A percentile compares a stretch with the other conserved stretches of the same genome.
Conservation (phyloP, 2,888 invertebrate species). For the Aquatica leii region DNA sequence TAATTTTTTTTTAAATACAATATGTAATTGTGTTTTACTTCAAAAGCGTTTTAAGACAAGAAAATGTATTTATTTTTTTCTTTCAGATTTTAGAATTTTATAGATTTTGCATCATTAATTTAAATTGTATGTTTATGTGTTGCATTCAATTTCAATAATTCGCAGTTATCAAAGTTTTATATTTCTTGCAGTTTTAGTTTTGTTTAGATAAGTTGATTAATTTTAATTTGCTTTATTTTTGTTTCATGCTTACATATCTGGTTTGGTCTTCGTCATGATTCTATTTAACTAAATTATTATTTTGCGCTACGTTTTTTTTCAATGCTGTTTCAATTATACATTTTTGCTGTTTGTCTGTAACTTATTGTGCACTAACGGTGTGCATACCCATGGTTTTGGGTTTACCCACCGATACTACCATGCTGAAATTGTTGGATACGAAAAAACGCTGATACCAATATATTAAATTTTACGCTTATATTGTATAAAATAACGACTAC, state of each 20-base stretch:
- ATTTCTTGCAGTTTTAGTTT: conserved; percentile 11
- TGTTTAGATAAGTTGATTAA: conserved; percentile 29
- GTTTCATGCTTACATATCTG: conserved; percentile 61
- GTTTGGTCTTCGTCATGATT: conserved; percentile 42
- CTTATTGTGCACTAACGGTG: conserved; percentile 44
- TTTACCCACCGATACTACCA: conserved; percentile 55
- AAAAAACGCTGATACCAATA: background rate
- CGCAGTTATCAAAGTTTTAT: background rate
- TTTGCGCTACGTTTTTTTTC: conserved; percentile 34
- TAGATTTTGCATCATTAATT: background rate
- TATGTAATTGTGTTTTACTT: background rate
- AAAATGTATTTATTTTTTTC: background rate
- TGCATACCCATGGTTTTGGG: conserved; percentile 47
- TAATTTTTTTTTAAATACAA: background rate
- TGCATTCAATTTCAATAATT: background rate
- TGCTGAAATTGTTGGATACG: conserved; percentile 22
- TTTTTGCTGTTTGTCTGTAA: conserved; percentile 45
- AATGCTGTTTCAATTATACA: conserved; percentile 39
- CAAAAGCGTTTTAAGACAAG: background rate
- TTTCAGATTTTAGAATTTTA: conserved; percentile 2
- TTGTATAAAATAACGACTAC: conserved; percentile 12
- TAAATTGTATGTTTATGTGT: background rate
- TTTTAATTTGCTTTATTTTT: conserved; percentile 47
- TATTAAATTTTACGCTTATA: conserved; percentile 14
- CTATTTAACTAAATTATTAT: conserved; percentile 31